Conservation (phyloP, 2,113 vertebrate species). For the Pomatorhinus ruficollis region DNA sequence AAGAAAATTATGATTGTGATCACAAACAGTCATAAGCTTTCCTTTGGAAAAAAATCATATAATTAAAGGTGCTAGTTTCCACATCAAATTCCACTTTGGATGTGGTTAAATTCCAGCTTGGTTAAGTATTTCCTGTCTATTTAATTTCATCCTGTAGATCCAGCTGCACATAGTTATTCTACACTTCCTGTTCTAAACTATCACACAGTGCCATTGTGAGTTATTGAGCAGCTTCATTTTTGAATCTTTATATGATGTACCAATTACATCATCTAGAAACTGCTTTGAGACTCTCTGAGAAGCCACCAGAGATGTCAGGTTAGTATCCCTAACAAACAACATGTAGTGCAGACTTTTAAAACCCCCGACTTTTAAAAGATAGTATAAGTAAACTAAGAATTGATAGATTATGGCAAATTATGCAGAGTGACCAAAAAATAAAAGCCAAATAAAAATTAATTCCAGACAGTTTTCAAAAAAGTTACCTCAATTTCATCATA, state of each 20-base stretch:
- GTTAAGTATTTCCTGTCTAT: conserved; percentile 62
- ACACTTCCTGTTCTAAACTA: conserved; percentile 61
- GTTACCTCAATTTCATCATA: background rate
- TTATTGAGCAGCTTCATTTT: conserved; percentile 11
- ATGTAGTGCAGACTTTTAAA: background rate
- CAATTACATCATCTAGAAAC: conserved; percentile 1
- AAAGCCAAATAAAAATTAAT: background rate
- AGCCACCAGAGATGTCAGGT: background rate
- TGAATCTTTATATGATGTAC: conserved; percentile 11
- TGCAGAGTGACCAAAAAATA: background rate
- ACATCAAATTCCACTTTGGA: conserved; percentile 60
- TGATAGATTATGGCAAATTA: background rate
- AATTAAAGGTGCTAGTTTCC: conserved; percentile 54
- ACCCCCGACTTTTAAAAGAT: fast-evolving
- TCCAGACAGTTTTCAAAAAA: background rate
- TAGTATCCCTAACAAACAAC: background rate
- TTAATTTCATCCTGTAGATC: conserved; percentile 61
- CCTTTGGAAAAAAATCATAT: background rate
- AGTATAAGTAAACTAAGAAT: background rate
- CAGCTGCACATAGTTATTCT: conserved; percentile 63
- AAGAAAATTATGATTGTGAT: background rate
- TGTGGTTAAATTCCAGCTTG: conserved; percentile 62
- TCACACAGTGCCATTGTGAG: conserved; percentile 14
- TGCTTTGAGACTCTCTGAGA: background rate
- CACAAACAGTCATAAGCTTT: background rate